A percentile compares a stretch with the other conserved stretches of the same genome.
These are phyloP conservation scores for Rattus rattus DNA, from an alignment of 2,113 vertebrate genomes.

Conservation along the genomic window DNA sequence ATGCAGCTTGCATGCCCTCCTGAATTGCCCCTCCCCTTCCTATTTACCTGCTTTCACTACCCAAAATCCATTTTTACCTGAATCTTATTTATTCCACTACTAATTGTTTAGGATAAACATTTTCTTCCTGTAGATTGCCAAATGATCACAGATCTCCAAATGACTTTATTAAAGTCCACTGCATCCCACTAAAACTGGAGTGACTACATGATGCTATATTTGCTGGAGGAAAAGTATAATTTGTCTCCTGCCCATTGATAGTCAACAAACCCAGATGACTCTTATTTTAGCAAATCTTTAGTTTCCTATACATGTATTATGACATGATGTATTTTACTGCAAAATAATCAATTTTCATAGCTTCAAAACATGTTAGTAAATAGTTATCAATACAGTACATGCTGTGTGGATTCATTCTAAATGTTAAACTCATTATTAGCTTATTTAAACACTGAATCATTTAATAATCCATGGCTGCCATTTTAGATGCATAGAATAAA, in stretches of 20 bases:
- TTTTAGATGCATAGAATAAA: conserved; percentile 42
- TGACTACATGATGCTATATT: background rate
- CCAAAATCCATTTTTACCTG: background rate
- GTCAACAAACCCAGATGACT: background rate
- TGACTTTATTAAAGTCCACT: background rate
- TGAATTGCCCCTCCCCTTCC: background rate
- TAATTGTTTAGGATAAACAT: background rate
- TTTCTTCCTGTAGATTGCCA: background rate
- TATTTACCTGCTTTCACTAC: background rate
- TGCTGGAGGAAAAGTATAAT: background rate
- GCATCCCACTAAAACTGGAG: background rate
- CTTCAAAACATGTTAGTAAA: conserved; percentile 13
- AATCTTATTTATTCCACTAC: background rate
- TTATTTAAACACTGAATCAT: conserved; percentile 62
- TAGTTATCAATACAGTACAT: conserved; percentile 56
- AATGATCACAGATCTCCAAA: background rate
- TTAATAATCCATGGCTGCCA: conserved; percentile 64
- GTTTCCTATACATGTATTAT: background rate
- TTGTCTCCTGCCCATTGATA: background rate
- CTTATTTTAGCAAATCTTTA: conserved; percentile 4
- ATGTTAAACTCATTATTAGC: conserved; percentile 48
- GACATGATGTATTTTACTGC: background rate
- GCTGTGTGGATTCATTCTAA: background rate
- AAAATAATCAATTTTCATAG: conserved; percentile 31
- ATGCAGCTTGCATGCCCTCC: background rate